phyloP scores from a whole-genome alignment of 2,113 vertebrate species.

The Cheilinus undulatus region DNA sequence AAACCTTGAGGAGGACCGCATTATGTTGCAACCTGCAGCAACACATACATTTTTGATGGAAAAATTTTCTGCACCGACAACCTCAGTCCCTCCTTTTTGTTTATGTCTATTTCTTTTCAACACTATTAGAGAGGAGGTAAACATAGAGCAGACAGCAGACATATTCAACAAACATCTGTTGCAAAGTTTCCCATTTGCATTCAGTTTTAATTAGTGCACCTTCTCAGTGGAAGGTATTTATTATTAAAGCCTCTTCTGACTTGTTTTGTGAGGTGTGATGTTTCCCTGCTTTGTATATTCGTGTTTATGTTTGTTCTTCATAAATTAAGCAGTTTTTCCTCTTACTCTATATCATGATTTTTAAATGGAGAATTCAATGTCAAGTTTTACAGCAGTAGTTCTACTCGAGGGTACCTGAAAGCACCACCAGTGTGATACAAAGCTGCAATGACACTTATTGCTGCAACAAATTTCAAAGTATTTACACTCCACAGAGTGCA shows the following conservation, averaged over 20 bases:
- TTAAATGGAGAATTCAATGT: no score
- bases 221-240: conserved; percentile 12
- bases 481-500: not conserved
- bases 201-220: conserved; percentile 8
- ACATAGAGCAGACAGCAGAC: not conserved
- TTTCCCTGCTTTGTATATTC: not conserved
- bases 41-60: conserved; percentile 46
- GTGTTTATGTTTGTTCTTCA: not conserved
- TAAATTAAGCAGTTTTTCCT: not conserved
- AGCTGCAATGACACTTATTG: not conserved
- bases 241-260: not conserved
- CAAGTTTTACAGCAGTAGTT: not conserved
- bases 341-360: not conserved
- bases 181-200: conserved; percentile 6
- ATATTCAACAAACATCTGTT: conserved; percentile 10
- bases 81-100: conserved; percentile 9
- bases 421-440: not conserved
- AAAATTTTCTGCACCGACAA: conserved; percentile 9
- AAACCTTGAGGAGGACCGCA: conserved; percentile 48
- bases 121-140: conserved; percentile 8
- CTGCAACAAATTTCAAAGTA: no score
- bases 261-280: not conserved
- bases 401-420: not conserved
- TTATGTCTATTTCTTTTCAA: conserved; percentile 15
- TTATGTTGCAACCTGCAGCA: conserved; percentile 64